Base-by-base conservation (phyloP, 2,888 invertebrate species). In the Osmoderma eremita region DNA sequence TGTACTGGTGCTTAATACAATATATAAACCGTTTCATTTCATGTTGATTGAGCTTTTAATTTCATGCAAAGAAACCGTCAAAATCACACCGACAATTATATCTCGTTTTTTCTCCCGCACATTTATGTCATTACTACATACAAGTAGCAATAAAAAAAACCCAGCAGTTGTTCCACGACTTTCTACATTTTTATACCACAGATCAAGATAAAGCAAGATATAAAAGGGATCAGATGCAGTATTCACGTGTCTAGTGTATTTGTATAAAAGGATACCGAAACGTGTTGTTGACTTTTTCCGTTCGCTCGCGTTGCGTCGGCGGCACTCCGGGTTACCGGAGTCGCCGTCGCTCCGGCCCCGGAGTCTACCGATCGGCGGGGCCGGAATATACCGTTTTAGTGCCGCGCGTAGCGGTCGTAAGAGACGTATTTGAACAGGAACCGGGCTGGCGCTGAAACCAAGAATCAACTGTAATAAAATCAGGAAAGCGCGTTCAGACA, bases 401-500 rank as follows among this genome's bases (percentile, higher is more conserved):
- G 20, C 6, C 22, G 61, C 62, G 50, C 30, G 30, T 13, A n/a
- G n/a, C n/a, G 6, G 24, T 17, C 48, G 56, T 20, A 6, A 30
- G 50, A 51, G 50, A 53, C 38, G 58, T 68, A 42, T 68, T 68
- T 68, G 64, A 58, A 68, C 61, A 68, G 42, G 41, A 63, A 56
- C 58, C 61, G 50, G 50, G 65, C 13, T 10, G 48, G 50, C 53
- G 64, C 64, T 65, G 68, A 68, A 68, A 68, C 68, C 68, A 68
- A 68, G 68, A 67, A 68, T 68, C 68, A 68, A 68, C 68, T 68
- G 68, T 72, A 70, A 71, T 68, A 73, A 70, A 70, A 71, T 73
- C 70, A 71, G 68, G 70, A 70, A 69, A 73, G 70, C 53, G 24
- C 70, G 72, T 70, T 69, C 71, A 69, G 70, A 74, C 69, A 71